Base-by-base conservation (phyloP, 2,797 vertebrate species). In the Phylloscopus collybita region DNA sequence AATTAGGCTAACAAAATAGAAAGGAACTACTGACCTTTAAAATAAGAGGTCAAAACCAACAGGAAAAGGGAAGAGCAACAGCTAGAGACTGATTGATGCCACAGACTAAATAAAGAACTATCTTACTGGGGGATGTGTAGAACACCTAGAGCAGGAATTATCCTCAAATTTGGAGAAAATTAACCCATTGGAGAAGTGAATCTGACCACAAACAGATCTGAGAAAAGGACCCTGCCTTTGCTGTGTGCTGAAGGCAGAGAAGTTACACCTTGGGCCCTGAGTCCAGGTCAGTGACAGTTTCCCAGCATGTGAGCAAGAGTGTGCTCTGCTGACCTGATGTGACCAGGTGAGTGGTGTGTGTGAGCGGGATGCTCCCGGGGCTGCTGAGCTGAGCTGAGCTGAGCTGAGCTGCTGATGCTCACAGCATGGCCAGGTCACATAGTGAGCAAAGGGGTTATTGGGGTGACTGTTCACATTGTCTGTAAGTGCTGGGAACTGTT, bases 241-340 rank as follows among this genome's bases (percentile, higher is more conserved):
- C 50, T 54, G 14, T 0, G 1, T 49, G 9, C 22, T 1, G 3
- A 57, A 86, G 45, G 20, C 23, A 44, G 66, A 81, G 42, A 29
- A 47, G 10, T 65, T 47, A 25, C 1, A 36, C 26, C 44, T 56
- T 26, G 32, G 50, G 26, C 11, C 16, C 16, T 12, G 34, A 16
- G 18, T 66, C 11, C 0, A 0, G 11, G 25, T n/a, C 40, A 40
- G 51, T 13, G 51, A 17, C 1, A 5, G 8, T 22, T 38, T 84
- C 29, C 38, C 21, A 16, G 1, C 5, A 3, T 2, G 16, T 3
- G 26, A 34, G 4, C 2, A 2, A 17, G 5, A 44, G 56, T 6
- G 19, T 15, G 1, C 32, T 38, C 56, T 3, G 44, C 21, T 70
- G 21, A 7, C 53, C 0, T 38, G 61, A 6, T 32, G 76, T 9